These are phyloP conservation scores for Lomographa bimaculata DNA, from an alignment of 2,888 invertebrate genomes.

Conservation along the genomic window DNA sequence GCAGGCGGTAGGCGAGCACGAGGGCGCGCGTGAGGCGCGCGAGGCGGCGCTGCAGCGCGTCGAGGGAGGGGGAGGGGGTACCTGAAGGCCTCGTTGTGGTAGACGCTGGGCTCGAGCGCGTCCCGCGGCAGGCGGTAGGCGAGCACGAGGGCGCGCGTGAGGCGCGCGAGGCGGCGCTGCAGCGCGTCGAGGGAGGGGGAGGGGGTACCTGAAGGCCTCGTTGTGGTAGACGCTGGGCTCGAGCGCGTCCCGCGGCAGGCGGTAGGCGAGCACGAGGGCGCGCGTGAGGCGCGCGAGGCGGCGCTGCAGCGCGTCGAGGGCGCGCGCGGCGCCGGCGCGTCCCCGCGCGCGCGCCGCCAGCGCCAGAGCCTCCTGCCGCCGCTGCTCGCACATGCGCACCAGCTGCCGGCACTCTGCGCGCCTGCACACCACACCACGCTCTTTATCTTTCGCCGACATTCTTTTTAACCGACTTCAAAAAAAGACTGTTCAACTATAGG, in stretches of 20 bases:
- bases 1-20: too few relatives aligned
- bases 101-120: constrained; percentile 85
- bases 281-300: constrained; percentile 88
- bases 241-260: constrained; percentile 89
- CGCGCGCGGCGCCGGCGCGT: constrained; percentile 85
- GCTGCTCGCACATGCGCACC: constrained; percentile 91
- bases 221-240: constrained; percentile 92
- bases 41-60: too few relatives aligned
- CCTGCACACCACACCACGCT: constrained; percentile 55
- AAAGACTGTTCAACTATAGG: too few relatives aligned
- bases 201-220: constrained; percentile 85
- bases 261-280: constrained; percentile 88
- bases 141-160: constrained; percentile 88
- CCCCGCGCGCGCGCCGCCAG: constrained; percentile 65
- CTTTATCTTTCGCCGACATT: too few relatives aligned
- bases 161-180: constrained; percentile 86
- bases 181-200: constrained; percentile 84
- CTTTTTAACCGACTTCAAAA: too few relatives aligned
- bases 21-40: too few relatives aligned
- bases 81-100: too few relatives aligned
- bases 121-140: constrained; percentile 90
- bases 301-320: constrained; percentile 84
- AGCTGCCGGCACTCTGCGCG: constrained; percentile 91
- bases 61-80: too few relatives aligned
- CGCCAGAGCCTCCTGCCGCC: constrained; percentile 82